Evolutionary conservation across 2,113 vertebrate genomes (phyloP), one percentile per base, ranked within the genome.

Genomic region (Phalacrocorax aristotelis): DNA sequence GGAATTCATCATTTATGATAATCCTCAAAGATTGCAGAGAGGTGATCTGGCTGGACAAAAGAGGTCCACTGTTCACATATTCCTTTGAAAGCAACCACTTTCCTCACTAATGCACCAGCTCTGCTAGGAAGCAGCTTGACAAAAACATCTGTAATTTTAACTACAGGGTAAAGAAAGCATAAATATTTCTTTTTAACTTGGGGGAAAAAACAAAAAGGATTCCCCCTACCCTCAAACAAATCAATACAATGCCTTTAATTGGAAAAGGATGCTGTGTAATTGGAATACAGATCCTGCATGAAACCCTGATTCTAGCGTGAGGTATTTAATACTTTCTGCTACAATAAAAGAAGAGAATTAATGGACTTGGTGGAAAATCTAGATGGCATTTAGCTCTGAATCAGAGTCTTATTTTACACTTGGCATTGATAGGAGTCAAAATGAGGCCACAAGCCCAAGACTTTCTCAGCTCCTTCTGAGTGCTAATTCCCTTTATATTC

Each of bases 401-500:
- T 96, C 93, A 91, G 96, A 49, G 83, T 95, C 91, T 94, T 96
- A 96, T 84, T 97, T 97, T 94, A 90, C 89, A 77, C 83, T 95
- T 97, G 92, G 89, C 93, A 80, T 95, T 92, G 68, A 94, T 66
- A 96, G 87, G 81, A 97, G 72, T 97, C 92, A 97, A 98, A 97
- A 87, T 49, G 57, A 82, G 75, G 80, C 61, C 83, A 91, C 42
- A 68, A 95, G 70, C 64, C 65, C 85, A 83, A 90, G 83, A 95
- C 42, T 84, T 95, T 95, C 64, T 85, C 71, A 71, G 64, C 34
- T 60, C 52, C 75, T 91, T 49, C 51, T 48, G 89, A 92, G 34
- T 64, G 66, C 61, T 64, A 70, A n/a, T 91, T 94, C 66, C 90
- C 46, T 82, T 72, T 93, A n/a, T 87, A n/a, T 61, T 93, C 32